Evolutionary conservation across 2,888 invertebrate species (phyloP), one percentile per base, ranked within the genome.

Genomic region (Ornithoptera alexandrae): DNA sequence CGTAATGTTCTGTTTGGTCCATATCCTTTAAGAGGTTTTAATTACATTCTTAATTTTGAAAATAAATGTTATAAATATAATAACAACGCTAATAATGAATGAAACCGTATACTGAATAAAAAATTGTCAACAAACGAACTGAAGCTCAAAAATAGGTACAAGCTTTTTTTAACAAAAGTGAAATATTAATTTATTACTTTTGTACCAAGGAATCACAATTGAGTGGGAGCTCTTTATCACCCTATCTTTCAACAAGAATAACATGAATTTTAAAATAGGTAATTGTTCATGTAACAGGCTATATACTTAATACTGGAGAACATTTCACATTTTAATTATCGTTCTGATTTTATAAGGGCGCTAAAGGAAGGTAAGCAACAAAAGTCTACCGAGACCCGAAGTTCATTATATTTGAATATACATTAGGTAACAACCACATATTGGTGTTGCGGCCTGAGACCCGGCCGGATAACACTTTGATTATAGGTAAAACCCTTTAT

Each of bases 401-500:
- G 65, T 53, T 69, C 57, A 61, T 69, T 69, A 69, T 65, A 57
- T 69, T 62, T 62, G 62, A 42, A 59, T 62, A 39, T 53, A 66
- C 63, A 56, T 67, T 60, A 70, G 39, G 62, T 70, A 65, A 65
- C 69, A 61, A 62, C 63, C 67, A 42, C 62, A 64, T 70, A 70
- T 70, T 70, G 70, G 67, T 67, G 67, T 60, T 64, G 53, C 53
- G 67, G 42, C 60, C 63, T 59, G 12, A 46, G 60, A 56, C 60
- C 60, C 67, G 57, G 61, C 20, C 64, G 64, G 67, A 61, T 64
- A 64, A 70, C 63, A 67, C 67, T 70, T 58, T 67, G 64, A 70
- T 70, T 70, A 70, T 67, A 64, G 67, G 61, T 53, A 67, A 62
- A 63, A 63, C 59, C 70, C 67, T 67, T 70, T 67, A 70, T 65